Conservation (phyloP, 2,888 invertebrate species). For the Gryllus longicercus region DNA sequence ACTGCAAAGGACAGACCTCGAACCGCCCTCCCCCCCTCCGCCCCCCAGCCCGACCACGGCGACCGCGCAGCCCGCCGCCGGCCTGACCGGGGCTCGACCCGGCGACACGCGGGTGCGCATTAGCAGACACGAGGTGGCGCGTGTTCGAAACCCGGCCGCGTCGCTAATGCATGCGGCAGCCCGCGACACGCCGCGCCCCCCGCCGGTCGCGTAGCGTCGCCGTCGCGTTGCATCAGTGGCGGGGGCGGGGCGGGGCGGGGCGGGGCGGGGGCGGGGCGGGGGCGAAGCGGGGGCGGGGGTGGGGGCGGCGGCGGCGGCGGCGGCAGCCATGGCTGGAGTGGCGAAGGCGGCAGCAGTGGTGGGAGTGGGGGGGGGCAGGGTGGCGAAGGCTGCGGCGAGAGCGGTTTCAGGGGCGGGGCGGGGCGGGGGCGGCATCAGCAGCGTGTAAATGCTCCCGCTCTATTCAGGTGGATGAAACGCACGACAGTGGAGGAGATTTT, state of each 20-base stretch:
- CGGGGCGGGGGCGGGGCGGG: no score
- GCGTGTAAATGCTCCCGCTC: no score
- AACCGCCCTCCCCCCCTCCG: background rate
- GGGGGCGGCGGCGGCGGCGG: background rate
- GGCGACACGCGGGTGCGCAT: slow-evolving; percentile 1
- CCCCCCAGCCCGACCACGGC: background rate
- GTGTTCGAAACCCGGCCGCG: background rate
- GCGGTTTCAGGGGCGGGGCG: no score
- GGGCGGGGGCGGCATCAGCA: no score
- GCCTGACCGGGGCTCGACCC: background rate
- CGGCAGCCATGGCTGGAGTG: background rate
- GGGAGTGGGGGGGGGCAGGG: no score
- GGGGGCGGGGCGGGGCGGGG: no score
- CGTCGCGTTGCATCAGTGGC: no score
- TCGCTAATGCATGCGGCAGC: slow-evolving; percentile 11
- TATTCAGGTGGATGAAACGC: no score
- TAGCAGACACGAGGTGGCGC: background rate
- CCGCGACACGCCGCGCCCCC: background rate
- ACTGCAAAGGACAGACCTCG: background rate
- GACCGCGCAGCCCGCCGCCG: background rate
- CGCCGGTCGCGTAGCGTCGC: no score
- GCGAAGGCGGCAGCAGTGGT: background rate
- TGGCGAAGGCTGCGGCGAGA: accelerated
- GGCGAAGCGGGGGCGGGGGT: no score
- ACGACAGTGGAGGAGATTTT: no score